Evolutionary conservation across 2,797 vertebrate genomes (phyloP).

Genomic region (Mormyrus proboscirostris): DNA sequence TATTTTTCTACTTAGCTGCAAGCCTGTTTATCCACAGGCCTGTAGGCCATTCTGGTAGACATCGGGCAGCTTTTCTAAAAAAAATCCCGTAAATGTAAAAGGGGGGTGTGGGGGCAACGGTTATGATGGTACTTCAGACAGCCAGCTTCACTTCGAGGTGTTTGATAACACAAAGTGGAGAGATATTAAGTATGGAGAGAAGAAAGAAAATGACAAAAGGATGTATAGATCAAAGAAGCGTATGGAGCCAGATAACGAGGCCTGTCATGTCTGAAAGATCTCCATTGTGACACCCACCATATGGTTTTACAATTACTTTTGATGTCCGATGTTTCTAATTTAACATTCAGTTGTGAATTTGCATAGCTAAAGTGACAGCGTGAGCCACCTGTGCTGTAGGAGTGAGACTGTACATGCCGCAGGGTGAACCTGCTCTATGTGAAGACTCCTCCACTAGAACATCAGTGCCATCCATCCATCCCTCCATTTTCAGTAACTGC

Average conservation of each 20-base stretch:
- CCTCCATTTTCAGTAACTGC: background rate
- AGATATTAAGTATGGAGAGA: slow-evolving; percentile 10
- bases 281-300: slow-evolving; percentile 11
- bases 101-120: background rate
- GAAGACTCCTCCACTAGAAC: background rate
- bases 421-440: background rate
- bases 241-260: slow-evolving; percentile 39
- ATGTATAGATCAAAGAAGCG: slow-evolving; percentile 30
- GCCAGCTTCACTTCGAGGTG: slow-evolving; percentile 10
- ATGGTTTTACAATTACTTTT: slow-evolving; percentile 11
- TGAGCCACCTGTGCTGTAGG: background rate
- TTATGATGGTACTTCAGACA: background rate
- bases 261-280: slow-evolving; percentile 19
- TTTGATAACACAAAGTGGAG: slow-evolving; percentile 11
- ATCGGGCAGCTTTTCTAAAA: background rate
- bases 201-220: slow-evolving; percentile 18
- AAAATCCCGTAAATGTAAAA: background rate
- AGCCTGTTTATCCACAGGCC: background rate
- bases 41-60: background rate
- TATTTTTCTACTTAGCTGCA: background rate
- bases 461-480: background rate
- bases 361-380: background rate
- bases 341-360: background rate
- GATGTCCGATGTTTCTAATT: slow-evolving; percentile 4
- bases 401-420: background rate